A percentile compares a stretch with the other conserved stretches of the same genome.
phyloP scores from a whole-genome alignment of 2,888 invertebrate genomes.

The Melangyna quadrimaculata region DNA sequence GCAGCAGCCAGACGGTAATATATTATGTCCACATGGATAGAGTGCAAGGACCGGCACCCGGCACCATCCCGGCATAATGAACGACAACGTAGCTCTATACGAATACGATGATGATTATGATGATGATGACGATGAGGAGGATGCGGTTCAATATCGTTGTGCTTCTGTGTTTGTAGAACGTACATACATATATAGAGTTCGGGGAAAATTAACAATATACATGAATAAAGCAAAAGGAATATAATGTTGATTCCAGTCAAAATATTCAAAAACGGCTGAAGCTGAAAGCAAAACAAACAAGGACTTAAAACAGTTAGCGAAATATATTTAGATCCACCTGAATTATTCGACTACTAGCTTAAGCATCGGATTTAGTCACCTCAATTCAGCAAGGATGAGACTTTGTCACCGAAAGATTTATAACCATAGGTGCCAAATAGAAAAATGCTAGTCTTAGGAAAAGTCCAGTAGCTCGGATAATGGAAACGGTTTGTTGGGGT shows the following conservation, averaged over 20 bases:
- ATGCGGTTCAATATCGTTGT: conserved; percentile 10
- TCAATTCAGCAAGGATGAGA: too few relatives aligned
- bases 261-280: conserved; percentile 44
- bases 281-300: conserved; percentile 47
- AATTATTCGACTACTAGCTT: too few relatives aligned
- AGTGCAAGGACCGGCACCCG: conserved; percentile 66
- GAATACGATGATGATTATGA: not conserved
- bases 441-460: too few relatives aligned
- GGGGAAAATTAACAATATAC: conserved; percentile 16
- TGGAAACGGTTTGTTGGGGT: too few relatives aligned
- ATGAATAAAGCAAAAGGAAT: not conserved
- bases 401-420: too few relatives aligned
- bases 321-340: not conserved
- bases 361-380: too few relatives aligned
- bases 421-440: too few relatives aligned
- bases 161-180: not conserved
- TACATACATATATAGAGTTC: not conserved
- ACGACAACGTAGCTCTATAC: not conserved
- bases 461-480: too few relatives aligned
- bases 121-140: conserved; percentile 13
- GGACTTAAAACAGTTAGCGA: conserved; percentile 39
- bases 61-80: conserved; percentile 44
- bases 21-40: conserved; percentile 57
- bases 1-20: conserved; percentile 60
- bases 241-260: conserved; percentile 57